Evolutionary conservation across 2,888 invertebrate genomes (phyloP), one percentile per base, ranked within the genome.

Genomic region (Harmothoe impar): DNA sequence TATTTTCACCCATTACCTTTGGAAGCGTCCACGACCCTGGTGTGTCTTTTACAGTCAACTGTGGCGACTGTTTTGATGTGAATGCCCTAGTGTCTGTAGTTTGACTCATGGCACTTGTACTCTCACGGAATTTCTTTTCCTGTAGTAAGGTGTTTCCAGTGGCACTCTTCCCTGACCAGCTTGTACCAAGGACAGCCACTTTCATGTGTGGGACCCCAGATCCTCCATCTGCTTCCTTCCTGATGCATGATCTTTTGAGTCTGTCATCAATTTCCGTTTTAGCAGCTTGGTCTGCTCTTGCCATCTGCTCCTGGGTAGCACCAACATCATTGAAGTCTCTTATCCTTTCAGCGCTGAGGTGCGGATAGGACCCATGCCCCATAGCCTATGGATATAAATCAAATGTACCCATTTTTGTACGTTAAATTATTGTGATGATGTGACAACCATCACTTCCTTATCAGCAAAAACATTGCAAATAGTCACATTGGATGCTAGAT

Each of bases 101-200:
- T 29, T 29, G 15, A 29, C 29, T n/a, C 17, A 29, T 15, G 3
- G 72, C 17, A 3, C 29, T 15, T 72, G 72, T 29, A 25, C 29
- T 72, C 29, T 72, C 72, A 15, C 25, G 20, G 72, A 72, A 72
- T 29, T 25, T 23, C 29, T 72, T 72, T 72, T 72, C 29, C 17
- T 29, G 72, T 17, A 72, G 72, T 29, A 72, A 72, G 25, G 72
- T 72, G 29, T 72, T 72, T 25, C 29, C 72, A 25, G 72, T 72
- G 29, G 72, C 72, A 72, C 72, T 72, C 29, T 72, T 72, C 31
- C 72, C 72, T 72, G 72, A 72, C 7, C 72, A 7, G 25, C 72
- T 72, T 72, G 72, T 29, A 15, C 72, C 72, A 3, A 29, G 5
- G 29, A 72, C 72, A 72, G 29, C 72, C 25, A 29, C 72, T n/a